These are phyloP conservation scores for Paramormyrops hopkinsi DNA, from an alignment of 2,797 vertebrate genomes.

Conservation along the genomic window DNA sequence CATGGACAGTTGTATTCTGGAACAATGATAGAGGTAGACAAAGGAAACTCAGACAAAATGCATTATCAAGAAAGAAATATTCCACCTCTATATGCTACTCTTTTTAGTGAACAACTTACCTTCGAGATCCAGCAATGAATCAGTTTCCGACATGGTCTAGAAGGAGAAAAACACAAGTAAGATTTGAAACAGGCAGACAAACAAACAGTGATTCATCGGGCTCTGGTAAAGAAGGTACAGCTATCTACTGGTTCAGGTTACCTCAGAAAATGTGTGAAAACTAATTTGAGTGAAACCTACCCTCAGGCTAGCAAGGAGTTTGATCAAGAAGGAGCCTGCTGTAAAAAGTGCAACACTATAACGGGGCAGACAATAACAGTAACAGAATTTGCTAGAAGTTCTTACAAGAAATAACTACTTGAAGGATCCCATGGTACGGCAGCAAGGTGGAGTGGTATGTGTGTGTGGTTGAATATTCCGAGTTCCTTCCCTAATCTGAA, in stretches of 20 bases:
- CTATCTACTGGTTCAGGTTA: background rate
- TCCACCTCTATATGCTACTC: background rate
- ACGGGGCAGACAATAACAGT: background rate
- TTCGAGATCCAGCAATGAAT: background rate
- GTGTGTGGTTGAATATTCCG: background rate
- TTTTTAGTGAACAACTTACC: background rate
- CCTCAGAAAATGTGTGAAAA: background rate
- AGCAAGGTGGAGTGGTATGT: background rate
- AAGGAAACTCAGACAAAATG: background rate
- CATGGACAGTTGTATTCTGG: background rate
- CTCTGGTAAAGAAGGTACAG: background rate
- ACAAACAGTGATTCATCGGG: background rate
- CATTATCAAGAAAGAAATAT: background rate
- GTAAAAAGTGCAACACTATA: background rate
- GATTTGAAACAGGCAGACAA: background rate
- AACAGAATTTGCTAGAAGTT: background rate
- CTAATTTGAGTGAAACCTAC: background rate
- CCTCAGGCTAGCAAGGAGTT: background rate
- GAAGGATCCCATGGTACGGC: background rate
- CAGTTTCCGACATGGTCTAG: background rate
- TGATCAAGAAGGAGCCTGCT: background rate
- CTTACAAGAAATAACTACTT: background rate
- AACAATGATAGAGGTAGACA: background rate
- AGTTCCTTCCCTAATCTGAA: background rate
- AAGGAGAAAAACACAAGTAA: background rate